Base-by-base conservation (phyloP, 2,797 vertebrate species). In the Astyanax mexicanus region DNA sequence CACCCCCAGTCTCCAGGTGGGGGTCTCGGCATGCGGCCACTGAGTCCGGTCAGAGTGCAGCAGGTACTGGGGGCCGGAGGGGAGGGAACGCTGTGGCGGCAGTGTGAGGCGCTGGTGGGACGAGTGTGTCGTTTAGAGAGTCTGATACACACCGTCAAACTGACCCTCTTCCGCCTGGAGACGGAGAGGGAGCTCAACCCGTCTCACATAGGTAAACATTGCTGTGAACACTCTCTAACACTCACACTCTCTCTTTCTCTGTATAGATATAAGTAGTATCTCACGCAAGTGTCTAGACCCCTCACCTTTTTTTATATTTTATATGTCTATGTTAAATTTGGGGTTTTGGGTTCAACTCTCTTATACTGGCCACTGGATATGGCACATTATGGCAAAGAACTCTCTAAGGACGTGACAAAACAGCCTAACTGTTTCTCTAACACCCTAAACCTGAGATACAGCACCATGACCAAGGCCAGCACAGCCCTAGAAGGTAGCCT, bases 101-200 rank as follows among this genome's bases (percentile, higher is more conserved):
- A 83, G 69, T 88, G 85, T 65, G 89, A 91, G 61, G 85, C 80
- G 17, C 79, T 94, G 17, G 82, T 91, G 73, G 90, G 85, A 11
- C 74, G 85, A 37, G 86, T 85, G 66, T 88, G 87, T 80, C 82
- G 44, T 0, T 65, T 92, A 15, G 92, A 93, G 81, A 91, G 88
- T 49, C 81, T 91, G 42, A 81, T 93, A 25, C 92, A 95, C 32
- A 89, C 91, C 7, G 69, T 94, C 72, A 92, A 90, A 72, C 83
- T 91, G 72, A 89, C 80, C 60, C 38, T 91, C 42, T 91, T 92
- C 38, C 78, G 9, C 17, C 78, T 93, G 42, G 89, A 93, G 68
- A 89, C 84, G 0, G 89, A 90, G 72, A 91, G 86, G 66, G 86
- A 94, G 17, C 72, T 87, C 54, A 90, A 87, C 80, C 86, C 90